Conservation (phyloP, 1,140 invertebrate genomes). For the Aphaenogaster ashmeadi region DNA sequence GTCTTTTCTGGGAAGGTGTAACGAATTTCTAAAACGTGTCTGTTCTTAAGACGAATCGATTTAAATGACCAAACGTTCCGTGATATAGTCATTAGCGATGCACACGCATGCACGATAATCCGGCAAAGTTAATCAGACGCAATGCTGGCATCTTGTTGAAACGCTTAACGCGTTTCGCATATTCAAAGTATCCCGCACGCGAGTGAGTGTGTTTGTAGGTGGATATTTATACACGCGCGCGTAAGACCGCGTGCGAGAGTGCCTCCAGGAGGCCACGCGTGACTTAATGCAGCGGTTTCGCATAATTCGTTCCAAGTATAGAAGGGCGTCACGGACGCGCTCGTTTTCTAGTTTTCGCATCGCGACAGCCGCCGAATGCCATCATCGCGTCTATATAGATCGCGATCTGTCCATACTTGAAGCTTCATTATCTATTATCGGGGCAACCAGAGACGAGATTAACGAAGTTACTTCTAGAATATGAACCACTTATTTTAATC, state of each 20-base stretch:
- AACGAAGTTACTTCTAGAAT: background rate
- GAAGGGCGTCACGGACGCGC: slow-evolving; percentile 47
- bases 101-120: background rate
- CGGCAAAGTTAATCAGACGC: slow-evolving; percentile 64
- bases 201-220: slow-evolving; percentile 34
- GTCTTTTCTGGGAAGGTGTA: background rate
- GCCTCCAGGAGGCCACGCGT: slow-evolving; percentile 57
- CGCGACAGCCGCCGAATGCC: background rate
- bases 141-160: slow-evolving; percentile 63
- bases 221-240: slow-evolving; percentile 46
- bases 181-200: slow-evolving; percentile 44
- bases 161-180: slow-evolving; percentile 60
- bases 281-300: slow-evolving; percentile 60
- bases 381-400: background rate
- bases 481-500: too few relatives aligned
- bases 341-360: slow-evolving; percentile 57
- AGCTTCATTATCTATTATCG: background rate
- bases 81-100: slow-evolving; percentile 34
- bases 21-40: background rate
- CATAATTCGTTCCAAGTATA: slow-evolving; percentile 62
- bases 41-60: background rate
- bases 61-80: slow-evolving; percentile 30
- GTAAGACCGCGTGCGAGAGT: slow-evolving; percentile 33
- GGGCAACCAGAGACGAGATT: background rate
- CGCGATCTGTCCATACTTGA: background rate